phyloP scores from a whole-genome alignment of 2,888 invertebrate genomes.

The Andrena trimmerana region DNA sequence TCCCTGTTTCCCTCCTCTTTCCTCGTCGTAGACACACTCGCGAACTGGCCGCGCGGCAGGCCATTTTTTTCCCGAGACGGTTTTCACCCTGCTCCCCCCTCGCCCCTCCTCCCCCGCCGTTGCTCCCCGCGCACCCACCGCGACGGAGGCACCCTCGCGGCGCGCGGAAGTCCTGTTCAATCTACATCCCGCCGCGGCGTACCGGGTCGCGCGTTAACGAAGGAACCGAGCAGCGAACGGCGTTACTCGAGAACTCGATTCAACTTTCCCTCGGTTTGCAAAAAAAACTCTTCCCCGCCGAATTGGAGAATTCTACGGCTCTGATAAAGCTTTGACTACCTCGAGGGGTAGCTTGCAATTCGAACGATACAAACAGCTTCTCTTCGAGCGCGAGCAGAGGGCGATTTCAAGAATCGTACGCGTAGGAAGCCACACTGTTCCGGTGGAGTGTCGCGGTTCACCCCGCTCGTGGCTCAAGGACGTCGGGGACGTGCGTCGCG shows the following conservation, averaged over 20 bases:
- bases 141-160: background rate
- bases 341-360: too few relatives aligned
- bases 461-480: background rate
- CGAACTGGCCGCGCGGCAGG: slow-evolving; percentile 61
- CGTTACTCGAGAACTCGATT: too few relatives aligned
- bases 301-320: too few relatives aligned
- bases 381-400: too few relatives aligned
- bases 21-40: slow-evolving; percentile 68
- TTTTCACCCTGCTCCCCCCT: background rate
- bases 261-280: too few relatives aligned
- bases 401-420: too few relatives aligned
- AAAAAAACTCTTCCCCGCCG: background rate
- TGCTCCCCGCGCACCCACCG: background rate
- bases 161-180: slow-evolving; percentile 9
- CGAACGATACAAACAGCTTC: too few relatives aligned
- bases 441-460: too few relatives aligned
- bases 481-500: background rate
- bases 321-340: too few relatives aligned
- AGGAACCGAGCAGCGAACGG: too few relatives aligned
- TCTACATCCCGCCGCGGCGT: background rate
- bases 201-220: too few relatives aligned
- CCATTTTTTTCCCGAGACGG: slow-evolving; percentile 41
- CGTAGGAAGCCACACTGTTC: too few relatives aligned
- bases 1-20: slow-evolving; percentile 29
- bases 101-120: background rate